These are phyloP conservation scores for Pandion haliaetus DNA, from an alignment of 2,113 vertebrate species.

Conservation along the genomic window DNA sequence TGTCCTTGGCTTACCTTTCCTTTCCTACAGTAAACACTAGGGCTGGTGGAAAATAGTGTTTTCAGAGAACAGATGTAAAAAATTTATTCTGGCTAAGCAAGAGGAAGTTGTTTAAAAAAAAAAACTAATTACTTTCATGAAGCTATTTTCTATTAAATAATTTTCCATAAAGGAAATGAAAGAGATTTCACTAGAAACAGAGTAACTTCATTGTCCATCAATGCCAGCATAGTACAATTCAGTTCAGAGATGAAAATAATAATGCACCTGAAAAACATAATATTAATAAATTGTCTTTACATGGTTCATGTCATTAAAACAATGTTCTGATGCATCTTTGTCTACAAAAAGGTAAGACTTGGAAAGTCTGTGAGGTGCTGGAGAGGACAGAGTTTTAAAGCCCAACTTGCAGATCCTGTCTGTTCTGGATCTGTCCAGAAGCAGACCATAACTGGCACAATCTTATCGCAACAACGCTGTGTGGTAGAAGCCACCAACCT, in stretches of 20 bases:
- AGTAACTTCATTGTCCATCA: background rate
- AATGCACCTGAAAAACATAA: background rate
- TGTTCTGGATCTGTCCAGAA: background rate
- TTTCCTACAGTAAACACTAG: background rate
- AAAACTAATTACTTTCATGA: background rate
- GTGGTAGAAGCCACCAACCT: slow-evolving; percentile 75
- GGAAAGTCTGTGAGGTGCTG: background rate
- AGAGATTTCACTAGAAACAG: background rate
- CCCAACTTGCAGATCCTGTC: background rate
- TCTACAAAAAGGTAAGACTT: background rate
- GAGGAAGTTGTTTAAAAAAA: background rate
- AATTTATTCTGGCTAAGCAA: background rate
- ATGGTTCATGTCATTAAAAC: background rate
- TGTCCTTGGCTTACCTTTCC: background rate
- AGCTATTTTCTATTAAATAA: background rate
- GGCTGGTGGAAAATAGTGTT: background rate
- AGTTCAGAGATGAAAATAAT: background rate
- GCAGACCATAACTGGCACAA: accelerated
- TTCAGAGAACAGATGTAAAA: background rate
- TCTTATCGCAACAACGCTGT: accelerated
- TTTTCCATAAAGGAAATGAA: background rate
- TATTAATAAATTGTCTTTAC: background rate
- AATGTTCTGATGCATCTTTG: background rate
- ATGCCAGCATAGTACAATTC: background rate
- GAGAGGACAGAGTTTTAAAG: background rate